A percentile compares a stretch with the other conserved stretches of the same genome.
Conservation (phyloP, 2,888 invertebrate genomes). For the Mechanitis mazaeus region DNA sequence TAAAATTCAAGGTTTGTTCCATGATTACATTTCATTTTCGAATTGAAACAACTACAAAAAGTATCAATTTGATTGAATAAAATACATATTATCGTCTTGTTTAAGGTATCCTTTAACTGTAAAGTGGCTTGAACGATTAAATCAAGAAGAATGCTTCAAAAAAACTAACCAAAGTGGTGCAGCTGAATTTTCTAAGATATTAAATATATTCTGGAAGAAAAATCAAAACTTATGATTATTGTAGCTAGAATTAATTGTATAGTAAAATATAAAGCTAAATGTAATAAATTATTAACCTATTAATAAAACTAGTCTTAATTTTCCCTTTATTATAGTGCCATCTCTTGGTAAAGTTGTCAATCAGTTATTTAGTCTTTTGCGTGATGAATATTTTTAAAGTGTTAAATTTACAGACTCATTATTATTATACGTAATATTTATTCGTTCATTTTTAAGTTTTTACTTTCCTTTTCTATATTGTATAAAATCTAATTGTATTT, state of each 20-base stretch:
- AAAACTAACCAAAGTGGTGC: slow-evolving; percentile 37
- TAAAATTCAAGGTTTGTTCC: too few species aligned
- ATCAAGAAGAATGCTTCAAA: slow-evolving; percentile 38
- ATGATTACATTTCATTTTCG: too few species aligned
- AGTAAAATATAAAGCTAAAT: background rate
- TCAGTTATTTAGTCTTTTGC: background rate
- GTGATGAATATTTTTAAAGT: background rate
- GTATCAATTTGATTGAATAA: too few species aligned
- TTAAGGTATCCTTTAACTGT: slow-evolving; percentile 39
- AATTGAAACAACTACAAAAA: too few species aligned
- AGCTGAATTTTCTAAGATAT: slow-evolving; percentile 26
- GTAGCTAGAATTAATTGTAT: background rate
- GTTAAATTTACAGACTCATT: too few species aligned
- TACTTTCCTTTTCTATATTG: too few species aligned
- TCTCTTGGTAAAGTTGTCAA: background rate
- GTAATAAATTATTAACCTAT: background rate
- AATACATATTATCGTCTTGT: background rate
- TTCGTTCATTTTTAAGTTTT: background rate
- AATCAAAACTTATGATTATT: slow-evolving; percentile 29
- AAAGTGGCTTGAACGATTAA: slow-evolving; percentile 39
- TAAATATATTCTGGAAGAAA: slow-evolving; percentile 36
- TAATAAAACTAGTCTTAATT: background rate
- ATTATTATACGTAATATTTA: too few species aligned
- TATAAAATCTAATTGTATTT: background rate
- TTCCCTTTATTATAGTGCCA: background rate